Base-by-base conservation (phyloP, 2,888 invertebrate species). In the Dromius quadrimaculatus region DNA sequence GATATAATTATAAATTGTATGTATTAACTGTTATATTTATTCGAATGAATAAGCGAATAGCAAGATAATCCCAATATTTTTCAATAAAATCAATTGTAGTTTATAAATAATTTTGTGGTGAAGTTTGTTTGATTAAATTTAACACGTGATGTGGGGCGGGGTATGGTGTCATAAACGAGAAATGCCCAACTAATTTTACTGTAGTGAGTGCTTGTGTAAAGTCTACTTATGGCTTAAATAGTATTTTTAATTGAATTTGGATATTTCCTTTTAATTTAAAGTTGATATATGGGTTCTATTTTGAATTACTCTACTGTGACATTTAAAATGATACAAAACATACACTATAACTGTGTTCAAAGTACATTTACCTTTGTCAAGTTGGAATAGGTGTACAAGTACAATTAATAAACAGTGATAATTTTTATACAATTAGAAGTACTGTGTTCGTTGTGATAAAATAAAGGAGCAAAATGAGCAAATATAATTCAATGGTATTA, bases 361-460 rank as follows among this genome's bases (percentile, higher is more conserved):
- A 68, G 68, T 68, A 59, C 68, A 41, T 68, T 68, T 68, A 68
- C 59, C 68, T 68, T 68, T 68, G 68, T 59, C 59, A 68, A 59
- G 28, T 43, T 59, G 43, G 59, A 43, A 68, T 68, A 68, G 32
- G 59, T 59, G 45, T 59, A 54, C 20, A 54, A 62, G 57, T 43
- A 59, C 45, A 68, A 59, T n/a, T n/a, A n/a, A n/a, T 45, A 59
- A 32, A 68, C 59, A 68, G 50, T 66, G 54, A 66, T 47, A 65
- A 22, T 20, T 57, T 59, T 57, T 34, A 6, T 45, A 23, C 15
- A 36, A 17, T 11, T 22, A 36, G 20, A 36, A 54, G 28, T 41
- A 62, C 23, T n/a, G 41, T 62, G 41, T 63, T 50, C 47, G 13
- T 32, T 68, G 68, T 59, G 50, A 65, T 65, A 65, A 50, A 59